These are phyloP conservation scores for Darevskia nairensis DNA, from an alignment of 2,797 vertebrate genomes.

Conservation along the genomic window DNA sequence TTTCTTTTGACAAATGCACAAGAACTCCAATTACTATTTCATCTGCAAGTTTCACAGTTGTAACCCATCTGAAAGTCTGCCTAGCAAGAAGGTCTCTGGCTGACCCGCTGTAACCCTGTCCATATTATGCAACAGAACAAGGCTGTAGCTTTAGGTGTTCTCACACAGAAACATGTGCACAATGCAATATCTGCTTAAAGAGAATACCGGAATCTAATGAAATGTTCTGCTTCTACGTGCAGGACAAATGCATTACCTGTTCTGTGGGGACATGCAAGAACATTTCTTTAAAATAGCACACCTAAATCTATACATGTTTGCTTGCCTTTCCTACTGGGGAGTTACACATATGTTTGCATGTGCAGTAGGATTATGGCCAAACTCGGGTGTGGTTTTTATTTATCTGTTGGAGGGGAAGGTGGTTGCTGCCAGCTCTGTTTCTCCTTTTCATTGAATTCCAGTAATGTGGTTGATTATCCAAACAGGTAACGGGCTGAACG, in stretches of 20 bases:
- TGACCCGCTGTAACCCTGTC: not conserved
- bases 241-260: not conserved
- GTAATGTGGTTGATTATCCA: not conserved
- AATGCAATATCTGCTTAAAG: not conserved
- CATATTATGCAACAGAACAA: not conserved
- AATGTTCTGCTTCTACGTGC: not conserved
- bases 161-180: conserved; percentile 15
- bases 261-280: not conserved
- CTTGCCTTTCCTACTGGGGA: not conserved
- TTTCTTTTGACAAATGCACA: not conserved
- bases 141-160: not conserved
- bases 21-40: conserved; percentile 3
- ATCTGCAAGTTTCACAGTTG: not conserved
- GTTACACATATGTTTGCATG: not conserved
- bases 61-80: not conserved
- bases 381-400: not conserved
- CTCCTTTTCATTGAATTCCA: not conserved
- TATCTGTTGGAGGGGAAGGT: not conserved
- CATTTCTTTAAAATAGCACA: not conserved
- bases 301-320: conserved; percentile 1
- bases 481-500: not conserved
- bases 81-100: not conserved
- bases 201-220: not conserved
- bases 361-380: not conserved
- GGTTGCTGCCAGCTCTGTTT: not conserved